Percentiles rank a stretch among this genome's conserved stretches.
These are phyloP conservation scores for Hemiprocne comata DNA, from an alignment of 2,113 vertebrate genomes.

Conservation along the genomic window DNA sequence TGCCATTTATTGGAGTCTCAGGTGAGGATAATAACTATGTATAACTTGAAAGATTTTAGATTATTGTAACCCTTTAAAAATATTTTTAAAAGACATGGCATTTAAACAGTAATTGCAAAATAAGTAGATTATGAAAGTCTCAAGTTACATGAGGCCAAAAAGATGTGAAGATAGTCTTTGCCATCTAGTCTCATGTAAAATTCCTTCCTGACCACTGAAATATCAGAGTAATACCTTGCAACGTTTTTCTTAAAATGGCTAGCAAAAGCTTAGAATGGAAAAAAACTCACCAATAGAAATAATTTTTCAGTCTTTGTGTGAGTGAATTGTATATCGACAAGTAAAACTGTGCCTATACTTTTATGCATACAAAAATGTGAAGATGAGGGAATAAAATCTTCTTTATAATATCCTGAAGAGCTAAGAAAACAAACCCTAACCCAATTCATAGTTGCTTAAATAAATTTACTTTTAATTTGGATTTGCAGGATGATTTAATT, in stretches of 20 bases:
- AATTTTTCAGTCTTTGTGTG: not conserved
- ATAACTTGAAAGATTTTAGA: not conserved
- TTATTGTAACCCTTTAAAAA: not conserved
- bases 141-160: not conserved
- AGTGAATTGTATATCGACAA: not conserved
- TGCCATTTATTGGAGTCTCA: constrained; percentile 95
- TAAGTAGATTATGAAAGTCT: not conserved
- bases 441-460: not conserved
- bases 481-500: not conserved
- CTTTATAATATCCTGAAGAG: not conserved
- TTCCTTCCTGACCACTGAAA: not conserved
- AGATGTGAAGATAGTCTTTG: not conserved
- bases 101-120: not conserved
- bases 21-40: constrained; percentile 71
- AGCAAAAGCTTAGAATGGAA: not conserved
- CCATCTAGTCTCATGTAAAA: not conserved
- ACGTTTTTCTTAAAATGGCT: not conserved
- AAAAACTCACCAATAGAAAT: not conserved
- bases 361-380: not conserved
- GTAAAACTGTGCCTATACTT: not conserved
- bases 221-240: not conserved
- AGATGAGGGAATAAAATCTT: not conserved
- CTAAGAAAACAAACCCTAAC: not conserved
- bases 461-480: not conserved
- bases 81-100: not conserved